phyloP scores from a whole-genome alignment of 2,113 vertebrate species.

The Parus major region DNA sequence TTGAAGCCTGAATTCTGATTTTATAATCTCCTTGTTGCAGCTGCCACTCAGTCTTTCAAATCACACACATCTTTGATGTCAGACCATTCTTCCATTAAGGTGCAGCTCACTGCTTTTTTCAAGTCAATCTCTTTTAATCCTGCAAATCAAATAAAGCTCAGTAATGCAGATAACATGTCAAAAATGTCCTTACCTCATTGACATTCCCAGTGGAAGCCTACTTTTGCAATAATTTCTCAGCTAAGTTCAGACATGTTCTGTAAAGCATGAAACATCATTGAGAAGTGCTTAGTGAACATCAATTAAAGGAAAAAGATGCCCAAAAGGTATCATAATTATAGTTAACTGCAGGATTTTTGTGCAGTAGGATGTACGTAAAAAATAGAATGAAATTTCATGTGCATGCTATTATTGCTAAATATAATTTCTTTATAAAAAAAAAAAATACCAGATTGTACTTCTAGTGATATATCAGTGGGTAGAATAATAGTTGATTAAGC shows the following conservation, averaged over 20 bases:
- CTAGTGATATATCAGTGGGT: background rate
- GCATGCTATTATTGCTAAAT: constrained; percentile 55
- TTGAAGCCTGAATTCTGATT: constrained; percentile 14
- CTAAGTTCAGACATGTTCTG: constrained; percentile 63
- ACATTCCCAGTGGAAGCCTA: constrained; percentile 54
- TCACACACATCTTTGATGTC: constrained; percentile 43
- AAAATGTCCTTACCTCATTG: constrained; percentile 64
- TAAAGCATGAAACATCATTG: constrained; percentile 64
- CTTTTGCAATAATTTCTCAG: constrained; percentile 69
- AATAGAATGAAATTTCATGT: constrained; percentile 45
- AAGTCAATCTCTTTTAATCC: constrained; percentile 56
- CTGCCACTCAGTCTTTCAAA: constrained; percentile 39
- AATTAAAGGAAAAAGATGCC: constrained; percentile 37
- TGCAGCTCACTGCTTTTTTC: constrained; percentile 53
- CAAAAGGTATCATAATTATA: constrained; percentile 14
- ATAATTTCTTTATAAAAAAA: constrained; percentile 56
- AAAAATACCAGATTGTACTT: constrained; percentile 31
- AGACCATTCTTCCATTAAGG: constrained; percentile 47
- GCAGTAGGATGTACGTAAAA: constrained; percentile 43
- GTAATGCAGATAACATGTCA: constrained; percentile 60
- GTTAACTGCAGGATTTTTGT: constrained; percentile 43
- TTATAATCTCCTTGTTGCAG: constrained; percentile 42
- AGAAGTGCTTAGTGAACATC: constrained; percentile 34
- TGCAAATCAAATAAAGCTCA: constrained; percentile 70
- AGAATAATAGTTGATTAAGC: constrained; percentile 40